Evolutionary conservation across 2,888 invertebrate genomes (phyloP).

Genomic region (Galeopsomyia nigrocyanea): DNA sequence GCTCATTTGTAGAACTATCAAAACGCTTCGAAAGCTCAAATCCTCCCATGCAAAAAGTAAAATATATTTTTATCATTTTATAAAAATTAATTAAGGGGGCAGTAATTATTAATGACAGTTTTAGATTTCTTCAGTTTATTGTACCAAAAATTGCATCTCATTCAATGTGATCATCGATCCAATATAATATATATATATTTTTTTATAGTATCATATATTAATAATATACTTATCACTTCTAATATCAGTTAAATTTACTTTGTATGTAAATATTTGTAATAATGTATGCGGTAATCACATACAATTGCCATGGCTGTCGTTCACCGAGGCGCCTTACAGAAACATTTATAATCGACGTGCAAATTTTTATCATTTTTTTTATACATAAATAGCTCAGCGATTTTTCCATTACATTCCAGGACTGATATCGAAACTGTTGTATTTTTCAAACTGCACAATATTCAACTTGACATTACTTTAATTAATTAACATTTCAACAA

Average conservation of each 20-base stretch:
- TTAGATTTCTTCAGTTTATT: constrained; percentile 46
- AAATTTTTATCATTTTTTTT: constrained; percentile 38
- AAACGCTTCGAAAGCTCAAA: no score
- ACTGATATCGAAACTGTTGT: constrained; percentile 28
- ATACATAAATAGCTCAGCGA: constrained; percentile 46
- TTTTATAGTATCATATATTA: constrained; percentile 46
- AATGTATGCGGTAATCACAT: constrained; percentile 42
- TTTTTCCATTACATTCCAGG: constrained; percentile 34
- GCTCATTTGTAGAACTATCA: no score
- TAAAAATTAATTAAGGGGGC: background rate
- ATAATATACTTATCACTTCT: constrained; percentile 47
- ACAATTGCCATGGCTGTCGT: constrained; percentile 36
- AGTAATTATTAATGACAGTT: constrained; percentile 12
- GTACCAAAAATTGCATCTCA: constrained; percentile 49
- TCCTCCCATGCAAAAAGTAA: no score
- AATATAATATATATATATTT: constrained; percentile 44
- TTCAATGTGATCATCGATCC: constrained; percentile 43
- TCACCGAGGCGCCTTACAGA: constrained; percentile 42
- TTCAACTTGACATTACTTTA: background rate
- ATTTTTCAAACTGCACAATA: constrained; percentile 10
- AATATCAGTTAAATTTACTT: constrained; percentile 46
- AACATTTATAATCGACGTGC: constrained; percentile 47
- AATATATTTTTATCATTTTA: no score
- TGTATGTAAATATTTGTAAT: constrained; percentile 48
- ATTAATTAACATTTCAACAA: no score